Percentiles rank a stretch among this genome's conserved stretches.
Conservation (phyloP, 2,113 vertebrate genomes). For the Burhinus oedicnemus region DNA sequence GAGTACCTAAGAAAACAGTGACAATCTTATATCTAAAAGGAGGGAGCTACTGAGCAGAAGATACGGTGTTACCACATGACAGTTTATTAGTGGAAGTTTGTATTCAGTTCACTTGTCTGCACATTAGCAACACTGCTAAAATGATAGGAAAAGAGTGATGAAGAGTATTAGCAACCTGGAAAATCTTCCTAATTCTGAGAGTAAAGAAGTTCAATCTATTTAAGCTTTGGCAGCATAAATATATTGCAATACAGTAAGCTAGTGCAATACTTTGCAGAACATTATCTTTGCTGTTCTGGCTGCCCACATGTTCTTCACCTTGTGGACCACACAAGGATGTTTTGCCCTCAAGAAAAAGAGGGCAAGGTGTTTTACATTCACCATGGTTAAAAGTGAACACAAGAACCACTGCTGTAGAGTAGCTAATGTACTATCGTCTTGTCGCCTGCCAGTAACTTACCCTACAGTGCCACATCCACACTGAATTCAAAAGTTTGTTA, state of each 20-base stretch:
- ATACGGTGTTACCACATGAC: neutral
- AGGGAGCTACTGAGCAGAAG: neutral
- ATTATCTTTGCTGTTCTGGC: neutral
- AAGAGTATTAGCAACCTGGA: neutral
- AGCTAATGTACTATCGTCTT: neutral
- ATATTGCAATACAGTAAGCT: neutral
- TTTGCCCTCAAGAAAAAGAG: neutral
- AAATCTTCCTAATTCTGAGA: neutral
- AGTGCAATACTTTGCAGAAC: neutral
- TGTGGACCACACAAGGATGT: neutral
- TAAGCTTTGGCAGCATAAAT: neutral
- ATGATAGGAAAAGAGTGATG: neutral
- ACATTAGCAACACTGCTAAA: neutral
- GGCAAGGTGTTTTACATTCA: neutral
- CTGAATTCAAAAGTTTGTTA: constrained; percentile 3
- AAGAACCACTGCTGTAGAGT: neutral
- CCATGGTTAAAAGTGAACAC: neutral
- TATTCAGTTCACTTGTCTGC: neutral
- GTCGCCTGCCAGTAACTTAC: neutral
- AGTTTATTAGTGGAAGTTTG: neutral
- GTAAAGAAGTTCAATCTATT: neutral
- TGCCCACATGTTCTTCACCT: neutral
- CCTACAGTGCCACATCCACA: rapidly evolving
- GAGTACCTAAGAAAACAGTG: neutral
- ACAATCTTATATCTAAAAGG: neutral